Evolutionary conservation across 1,140 invertebrate species (phyloP), one percentile per base, ranked within the genome.

Genomic region (Drosophila oshimai): DNA sequence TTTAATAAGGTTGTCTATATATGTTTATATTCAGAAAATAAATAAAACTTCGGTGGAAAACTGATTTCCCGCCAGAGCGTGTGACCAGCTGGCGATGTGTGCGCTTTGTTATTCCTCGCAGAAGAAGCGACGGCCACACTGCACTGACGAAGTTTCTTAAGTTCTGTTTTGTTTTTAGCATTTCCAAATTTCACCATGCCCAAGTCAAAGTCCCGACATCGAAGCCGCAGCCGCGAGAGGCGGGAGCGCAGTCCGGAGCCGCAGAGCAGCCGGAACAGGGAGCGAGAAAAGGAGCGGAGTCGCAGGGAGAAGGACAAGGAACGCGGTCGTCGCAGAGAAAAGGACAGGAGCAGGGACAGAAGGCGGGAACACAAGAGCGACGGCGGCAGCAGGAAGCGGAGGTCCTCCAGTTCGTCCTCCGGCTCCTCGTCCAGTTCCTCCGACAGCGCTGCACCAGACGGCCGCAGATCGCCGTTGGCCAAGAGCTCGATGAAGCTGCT

Each of bases 401-500:
- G 60, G 1, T 44, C 69, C 1, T 34, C 64, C 6, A n/a, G n/a
- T n/a, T n/a, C n/a, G n/a, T 72, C 24, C 6, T 46, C 71, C 3
- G 50, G 54, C 7, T 50, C 64, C 0, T 67, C 70, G 0, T 86
- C 83, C 0, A 34, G 26, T 5, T 64, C 75, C 9, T 29, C 57
- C 2, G 2, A 5, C 1, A 13, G 17, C 18, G 2, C 31, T 6
- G 17, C 41, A 9, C 12, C 1, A 1, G 9, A 18, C 3, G 34
- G 17, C 3, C 31, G 37, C 1, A 17, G 36, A 6, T 61, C 76
- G 0, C 45, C 75, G 9, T 24, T 65, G 34, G 46, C 17, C 51
- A 75, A 55, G 36, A 89, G 44, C 20, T 79, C 89, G 0, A 65
- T 95, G 6, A 94, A 95, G 80, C 76, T 97, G 9, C 83, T 97